Conservation (phyloP, 2,113 vertebrate species). For the zebrafish (Danio rerio) region DNA sequence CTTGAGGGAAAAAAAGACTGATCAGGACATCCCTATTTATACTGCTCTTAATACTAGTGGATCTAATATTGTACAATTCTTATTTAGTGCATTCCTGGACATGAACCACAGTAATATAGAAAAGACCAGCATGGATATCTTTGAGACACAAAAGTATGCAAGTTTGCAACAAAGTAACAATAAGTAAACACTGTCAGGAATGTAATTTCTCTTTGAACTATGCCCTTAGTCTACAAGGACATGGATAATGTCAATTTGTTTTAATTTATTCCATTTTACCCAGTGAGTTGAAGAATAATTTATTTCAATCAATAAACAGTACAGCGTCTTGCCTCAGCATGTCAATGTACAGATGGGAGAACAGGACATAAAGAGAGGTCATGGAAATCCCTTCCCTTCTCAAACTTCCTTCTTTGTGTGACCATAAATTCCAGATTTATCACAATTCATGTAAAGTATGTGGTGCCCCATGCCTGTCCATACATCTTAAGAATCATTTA, state of each 20-base stretch:
- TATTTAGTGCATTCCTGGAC: not conserved
- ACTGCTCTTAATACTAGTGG: too few species aligned
- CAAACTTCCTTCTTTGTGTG: not conserved
- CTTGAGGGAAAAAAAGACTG: too few species aligned
- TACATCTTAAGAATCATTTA: not conserved
- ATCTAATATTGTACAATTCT: not conserved
- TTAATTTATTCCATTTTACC: constrained; percentile 45
- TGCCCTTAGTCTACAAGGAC: constrained; percentile 40
- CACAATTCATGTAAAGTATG: not conserved
- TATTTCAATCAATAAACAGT: constrained; percentile 49
- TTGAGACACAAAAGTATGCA: not conserved
- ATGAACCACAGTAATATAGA: not conserved
- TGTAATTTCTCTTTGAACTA: not conserved
- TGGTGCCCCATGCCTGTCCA: not conserved
- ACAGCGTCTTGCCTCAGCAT: constrained; percentile 39
- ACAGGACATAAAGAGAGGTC: constrained; percentile 27
- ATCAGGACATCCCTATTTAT: too few species aligned
- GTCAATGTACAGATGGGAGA: constrained; percentile 35
- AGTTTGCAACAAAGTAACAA: not conserved
- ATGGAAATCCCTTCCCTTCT: constrained; percentile 11
- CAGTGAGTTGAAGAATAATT: constrained; percentile 44
- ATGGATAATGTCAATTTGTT: constrained; percentile 45
- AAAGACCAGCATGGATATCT: not conserved
- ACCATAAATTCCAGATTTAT: not conserved
- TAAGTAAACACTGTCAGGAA: not conserved